phyloP scores from a whole-genome alignment of 92 coral and sea anemone species.

The Ricordea florida region DNA sequence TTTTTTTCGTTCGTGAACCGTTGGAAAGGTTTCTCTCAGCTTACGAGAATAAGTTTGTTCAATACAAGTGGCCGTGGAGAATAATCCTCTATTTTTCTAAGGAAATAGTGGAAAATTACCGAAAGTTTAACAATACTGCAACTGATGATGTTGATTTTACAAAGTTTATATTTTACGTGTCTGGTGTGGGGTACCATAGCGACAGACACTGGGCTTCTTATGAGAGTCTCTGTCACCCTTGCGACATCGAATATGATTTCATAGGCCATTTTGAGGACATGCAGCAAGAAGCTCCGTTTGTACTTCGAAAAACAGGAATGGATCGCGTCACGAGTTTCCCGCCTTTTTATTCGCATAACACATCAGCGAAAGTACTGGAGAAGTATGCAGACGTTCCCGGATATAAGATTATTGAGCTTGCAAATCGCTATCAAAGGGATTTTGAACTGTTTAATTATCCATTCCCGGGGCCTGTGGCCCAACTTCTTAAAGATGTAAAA shows the following conservation, averaged over 20 bases:
- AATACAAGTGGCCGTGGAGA: neutral
- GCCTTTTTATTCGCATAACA: neutral
- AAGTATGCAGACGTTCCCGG: neutral
- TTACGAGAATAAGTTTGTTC: neutral
- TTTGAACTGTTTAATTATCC: slow-evolving; percentile 12
- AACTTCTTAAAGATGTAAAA: neutral
- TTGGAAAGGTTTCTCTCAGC: slow-evolving; percentile 34
- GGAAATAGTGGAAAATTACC: neutral
- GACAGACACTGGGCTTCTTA: slow-evolving; percentile 20
- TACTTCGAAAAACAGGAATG: slow-evolving; percentile 11
- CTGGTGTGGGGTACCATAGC: neutral
- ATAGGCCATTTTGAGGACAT: slow-evolving; percentile 17
- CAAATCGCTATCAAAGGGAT: neutral
- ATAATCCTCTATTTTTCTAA: neutral
- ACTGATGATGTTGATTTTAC: neutral
- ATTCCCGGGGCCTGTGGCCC: neutral
- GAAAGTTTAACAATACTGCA: neutral
- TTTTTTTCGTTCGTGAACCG: slow-evolving; percentile 31
- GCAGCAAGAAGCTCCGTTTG: slow-evolving; percentile 1
- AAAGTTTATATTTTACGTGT: neutral
- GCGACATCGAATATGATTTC: slow-evolving; percentile 14
- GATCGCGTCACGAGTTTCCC: neutral
- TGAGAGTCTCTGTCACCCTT: slow-evolving; percentile 13
- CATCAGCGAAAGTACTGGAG: neutral
- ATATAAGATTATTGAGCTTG: neutral